Percentiles rank a stretch among this genome's conserved stretches.
Conservation (phyloP, 2,888 invertebrate species). For the Clusia tigrina region DNA sequence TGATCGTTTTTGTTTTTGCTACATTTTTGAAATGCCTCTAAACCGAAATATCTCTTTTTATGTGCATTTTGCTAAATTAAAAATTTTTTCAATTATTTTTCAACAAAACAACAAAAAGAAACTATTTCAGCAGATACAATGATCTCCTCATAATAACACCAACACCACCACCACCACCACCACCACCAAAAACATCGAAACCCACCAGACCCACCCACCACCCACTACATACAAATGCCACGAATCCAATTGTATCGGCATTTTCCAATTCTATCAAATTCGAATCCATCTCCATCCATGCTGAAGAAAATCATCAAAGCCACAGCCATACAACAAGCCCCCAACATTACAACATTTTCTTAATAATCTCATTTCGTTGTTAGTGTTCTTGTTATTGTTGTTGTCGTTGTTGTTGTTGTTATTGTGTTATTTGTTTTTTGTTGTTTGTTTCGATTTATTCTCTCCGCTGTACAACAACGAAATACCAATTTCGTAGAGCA, state of each 20-base stretch:
- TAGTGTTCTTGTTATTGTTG: slow-evolving; percentile 20
- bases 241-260: too few species aligned
- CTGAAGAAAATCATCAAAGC: not conserved
- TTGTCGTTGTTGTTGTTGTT: slow-evolving; percentile 17
- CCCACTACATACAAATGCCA: too few species aligned
- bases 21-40: slow-evolving; percentile 17
- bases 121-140: not conserved
- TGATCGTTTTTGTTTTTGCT: slow-evolving; percentile 33
- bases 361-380: slow-evolving; percentile 9
- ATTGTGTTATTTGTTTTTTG: too few species aligned
- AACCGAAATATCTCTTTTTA: not conserved
- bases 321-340: not conserved
- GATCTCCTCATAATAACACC: not conserved
- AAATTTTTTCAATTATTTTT: slow-evolving; percentile 25
- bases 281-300: not conserved
- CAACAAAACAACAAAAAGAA: slow-evolving; percentile 23
- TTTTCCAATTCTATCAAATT: not conserved
- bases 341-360: not conserved
- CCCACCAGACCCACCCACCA: too few species aligned
- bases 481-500: not conserved
- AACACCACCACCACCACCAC: too few species aligned
- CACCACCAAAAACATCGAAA: too few species aligned
- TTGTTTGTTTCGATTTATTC: slow-evolving; percentile 18
- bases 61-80: not conserved
- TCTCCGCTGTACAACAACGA: too few species aligned